Base-by-base conservation (phyloP, 2,888 invertebrate species). In the Xestobium rufovillosum region DNA sequence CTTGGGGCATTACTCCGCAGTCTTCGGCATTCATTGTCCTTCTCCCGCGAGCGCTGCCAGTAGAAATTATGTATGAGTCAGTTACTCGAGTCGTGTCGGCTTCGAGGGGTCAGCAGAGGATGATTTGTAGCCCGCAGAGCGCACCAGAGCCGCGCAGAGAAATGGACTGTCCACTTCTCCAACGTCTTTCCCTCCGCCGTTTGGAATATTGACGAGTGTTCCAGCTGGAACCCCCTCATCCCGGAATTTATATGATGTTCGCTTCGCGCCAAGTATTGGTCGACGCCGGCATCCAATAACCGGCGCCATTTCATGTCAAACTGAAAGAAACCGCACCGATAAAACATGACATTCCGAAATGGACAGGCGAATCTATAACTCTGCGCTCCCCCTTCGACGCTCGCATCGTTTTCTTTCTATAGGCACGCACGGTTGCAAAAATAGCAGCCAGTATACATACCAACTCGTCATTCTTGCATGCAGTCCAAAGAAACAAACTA, bases 231-330 rank as follows among this genome's bases (percentile, higher is more conserved):
- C 46, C 56, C 55, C 54, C 55, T 55, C 59, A 50, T 61, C 57
- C 60, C 57, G 63, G 63, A 64, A 64, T 64, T 65, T 64, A 63
- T 64, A 64, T 65, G 63, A 65, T 62, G 63, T 60, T 59, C 56
- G 54, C 48, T 51, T 53, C 51, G 59, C 57, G 57, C 48, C 57
- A 57, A 56, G 59, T 56, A 63, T 61, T 62, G 63, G 63, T 56
- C 56, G 59, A 53, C 54, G 56, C 52, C 55, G 57, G 59, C 57
- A 60, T 61, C 61, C 63, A 62, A 63, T 63, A 63, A 61, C 59
- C 59, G 54, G 53, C 59, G 57, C 59, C 60, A 59, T 59, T 59
- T 56, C 59, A 55, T 57, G 60, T 59, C 60, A 60, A 60, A 60
- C 60, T 56, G 59, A 61, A 61, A 61, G 61, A 61, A 61, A 61